Base-by-base conservation (phyloP, 2,113 vertebrate species). In the Pyrgilauda ruficollis region DNA sequence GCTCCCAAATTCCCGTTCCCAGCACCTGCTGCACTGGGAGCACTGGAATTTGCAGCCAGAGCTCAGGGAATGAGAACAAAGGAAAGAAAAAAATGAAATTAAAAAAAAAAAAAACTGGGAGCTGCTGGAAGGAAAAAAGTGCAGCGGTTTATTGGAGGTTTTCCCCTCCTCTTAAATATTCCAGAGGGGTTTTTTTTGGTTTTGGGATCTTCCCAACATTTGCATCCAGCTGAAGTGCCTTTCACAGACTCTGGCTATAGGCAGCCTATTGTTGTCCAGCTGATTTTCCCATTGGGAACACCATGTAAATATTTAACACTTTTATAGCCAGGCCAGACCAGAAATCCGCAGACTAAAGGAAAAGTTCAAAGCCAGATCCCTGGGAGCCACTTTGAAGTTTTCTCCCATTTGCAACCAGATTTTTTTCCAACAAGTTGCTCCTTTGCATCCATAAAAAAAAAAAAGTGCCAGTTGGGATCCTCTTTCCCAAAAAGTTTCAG, bases 201-300 rank as follows among this genome's bases (percentile, higher is more conserved):
- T n/a, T n/a, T 19, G n/a, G 59, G 76, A 31, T 27, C 2, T 76
- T 63, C 50, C n/a, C 73, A 66, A 20, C 8, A 28, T 87, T 87
- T 35, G 24, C 68, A 35, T 56, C n/a, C 16, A 44, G 59, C 61
- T 10, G 23, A 75, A 33, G 2, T 21, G 33, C 27, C 13, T 94
- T 81, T 61, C 37, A 1, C 77, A 77, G 77, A 5, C 72, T 19
- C 66, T 53, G 78, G n/a, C 86, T 87, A 76, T 76, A 62, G 76
- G 84, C 93, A 91, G 68, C 43, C 89, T 8, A 69, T 91, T 93
- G 94, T 93, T 87, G 61, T 89, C 90, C 96, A 93, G 96, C 85
- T 87, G 93, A 93, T 94, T 95, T 95, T 92, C 93, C 92, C 91
- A 43, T 11, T 27, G 93, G 93, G 59, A 93, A 41, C 11, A 18